Evolutionary conservation across 2,888 invertebrate species (phyloP), one percentile per base, ranked within the genome.

Genomic region (Incurvaria masculella): DNA sequence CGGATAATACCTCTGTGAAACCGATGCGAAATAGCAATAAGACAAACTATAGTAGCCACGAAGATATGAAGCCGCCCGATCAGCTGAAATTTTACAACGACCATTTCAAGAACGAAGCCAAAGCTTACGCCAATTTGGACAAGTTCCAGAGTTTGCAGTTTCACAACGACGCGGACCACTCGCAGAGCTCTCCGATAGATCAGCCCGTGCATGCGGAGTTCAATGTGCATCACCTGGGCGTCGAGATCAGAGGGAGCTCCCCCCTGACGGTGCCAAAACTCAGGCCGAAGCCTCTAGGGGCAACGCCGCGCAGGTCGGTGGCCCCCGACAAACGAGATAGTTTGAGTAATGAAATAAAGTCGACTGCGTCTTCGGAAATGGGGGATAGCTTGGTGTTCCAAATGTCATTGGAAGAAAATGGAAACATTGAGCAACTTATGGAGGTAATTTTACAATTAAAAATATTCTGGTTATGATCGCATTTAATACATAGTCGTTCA

Each of bases 31-130:
- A 61, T 59, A 19, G 47, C 39, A 18, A 18, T 44, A 20, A 27
- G 18, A 20, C 17, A 5, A 20, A 18, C 14, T 41, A 3, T 41
- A 54, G 62, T 42, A 56, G 55, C 19, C 55, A 53, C 20, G 53
- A 50, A 55, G 65, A 55, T 57, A 65, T 57, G 54, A 62, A 53
- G 2, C 61, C 59, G 39, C 60, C 59, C 21, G 52, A 55, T 1
- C 70, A 70, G 49, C 53, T 78, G 1, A 65, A 69, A 8, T 76
- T 76, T 53, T 65, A 72, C 48, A 66, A 69, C 46, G 69, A 78
- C 51, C 73, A 76, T 50, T 76, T 76, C 55, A 66, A 69, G 46
- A 66, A 59, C 46, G 69, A 71, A 42, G 46, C 49, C 11, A 48
- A 50, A 16, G 49, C 48, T 26, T 47, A 27, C 19, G 16, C 42